These are phyloP conservation scores for Poecilia gillii DNA, from an alignment of 2,797 vertebrate species.

Conservation along the genomic window DNA sequence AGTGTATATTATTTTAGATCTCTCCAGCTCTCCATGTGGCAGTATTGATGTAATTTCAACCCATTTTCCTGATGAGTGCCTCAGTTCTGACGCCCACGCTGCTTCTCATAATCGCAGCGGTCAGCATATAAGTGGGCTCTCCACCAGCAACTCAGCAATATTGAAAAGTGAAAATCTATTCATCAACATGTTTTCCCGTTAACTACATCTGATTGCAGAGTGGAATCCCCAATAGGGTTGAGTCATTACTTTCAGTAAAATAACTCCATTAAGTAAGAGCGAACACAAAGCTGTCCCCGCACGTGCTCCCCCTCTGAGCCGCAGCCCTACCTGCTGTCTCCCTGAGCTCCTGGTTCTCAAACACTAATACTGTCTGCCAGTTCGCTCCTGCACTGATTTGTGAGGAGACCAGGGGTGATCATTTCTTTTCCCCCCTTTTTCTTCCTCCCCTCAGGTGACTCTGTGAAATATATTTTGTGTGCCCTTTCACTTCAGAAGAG, in stretches of 20 bases:
- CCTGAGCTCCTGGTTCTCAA: slow-evolving; percentile 57
- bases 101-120: slow-evolving; percentile 79
- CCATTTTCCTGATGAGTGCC: slow-evolving; percentile 80
- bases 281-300: slow-evolving; percentile 65
- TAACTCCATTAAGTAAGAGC: slow-evolving; percentile 74
- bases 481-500: slow-evolving; percentile 82
- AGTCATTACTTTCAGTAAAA: slow-evolving; percentile 79
- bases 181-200: slow-evolving; percentile 82
- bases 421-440: slow-evolving; percentile 56
- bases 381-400: slow-evolving; percentile 76
- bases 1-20: slow-evolving; percentile 72
- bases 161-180: slow-evolving; percentile 81
- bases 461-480: slow-evolving; percentile 82
- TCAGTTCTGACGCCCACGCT: slow-evolving; percentile 78
- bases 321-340: slow-evolving; percentile 62
- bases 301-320: slow-evolving; percentile 57
- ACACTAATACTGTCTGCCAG: slow-evolving; percentile 73
- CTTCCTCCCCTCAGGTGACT: slow-evolving; percentile 74
- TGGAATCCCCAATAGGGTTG: slow-evolving; percentile 75
- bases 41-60: slow-evolving; percentile 78
- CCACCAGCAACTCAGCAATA: slow-evolving; percentile 80
- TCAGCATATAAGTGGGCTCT: slow-evolving; percentile 83
- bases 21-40: slow-evolving; percentile 60
- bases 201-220: slow-evolving; percentile 81
- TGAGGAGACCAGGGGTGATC: slow-evolving; percentile 75